phyloP scores from a whole-genome alignment of 2,113 vertebrate species.

The Edolisoma coerulescens region DNA sequence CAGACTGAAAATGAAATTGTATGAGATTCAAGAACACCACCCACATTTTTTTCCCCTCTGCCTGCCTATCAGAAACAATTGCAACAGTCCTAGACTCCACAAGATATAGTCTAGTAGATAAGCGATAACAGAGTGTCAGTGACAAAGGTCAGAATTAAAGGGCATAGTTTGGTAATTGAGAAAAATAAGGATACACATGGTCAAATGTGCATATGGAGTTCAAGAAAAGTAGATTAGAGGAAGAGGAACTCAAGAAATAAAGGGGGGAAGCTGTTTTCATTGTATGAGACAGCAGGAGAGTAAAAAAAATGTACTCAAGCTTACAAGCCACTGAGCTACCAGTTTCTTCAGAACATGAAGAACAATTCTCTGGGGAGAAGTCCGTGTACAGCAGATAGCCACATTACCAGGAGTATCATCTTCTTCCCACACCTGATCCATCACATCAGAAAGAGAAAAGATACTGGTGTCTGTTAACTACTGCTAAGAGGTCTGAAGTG shows the following conservation, averaged over 20 bases:
- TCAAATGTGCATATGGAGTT: background rate
- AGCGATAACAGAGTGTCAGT: background rate
- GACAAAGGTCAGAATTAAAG: slow-evolving; percentile 46
- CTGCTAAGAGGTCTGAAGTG: background rate
- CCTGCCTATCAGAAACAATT: background rate
- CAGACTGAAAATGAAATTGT: background rate
- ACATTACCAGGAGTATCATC: slow-evolving; percentile 26
- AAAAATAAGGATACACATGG: background rate
- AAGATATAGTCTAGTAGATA: background rate
- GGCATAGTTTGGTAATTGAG: background rate
- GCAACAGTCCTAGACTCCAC: background rate
- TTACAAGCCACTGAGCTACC: background rate
- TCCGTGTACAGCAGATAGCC: background rate
- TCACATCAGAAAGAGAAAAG: background rate
- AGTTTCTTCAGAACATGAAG: background rate
- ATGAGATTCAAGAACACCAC: background rate
- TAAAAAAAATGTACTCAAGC: background rate
- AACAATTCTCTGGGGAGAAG: slow-evolving; percentile 7
- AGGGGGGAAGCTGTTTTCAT: background rate
- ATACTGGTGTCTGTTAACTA: slow-evolving; percentile 46
- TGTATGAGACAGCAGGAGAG: background rate
- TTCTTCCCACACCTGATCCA: slow-evolving; percentile 49
- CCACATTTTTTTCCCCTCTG: background rate
- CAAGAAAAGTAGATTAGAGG: background rate
- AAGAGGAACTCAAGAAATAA: background rate